phyloP scores from a whole-genome alignment of 2,797 vertebrate species.

The Acestrorhynchus altus region DNA sequence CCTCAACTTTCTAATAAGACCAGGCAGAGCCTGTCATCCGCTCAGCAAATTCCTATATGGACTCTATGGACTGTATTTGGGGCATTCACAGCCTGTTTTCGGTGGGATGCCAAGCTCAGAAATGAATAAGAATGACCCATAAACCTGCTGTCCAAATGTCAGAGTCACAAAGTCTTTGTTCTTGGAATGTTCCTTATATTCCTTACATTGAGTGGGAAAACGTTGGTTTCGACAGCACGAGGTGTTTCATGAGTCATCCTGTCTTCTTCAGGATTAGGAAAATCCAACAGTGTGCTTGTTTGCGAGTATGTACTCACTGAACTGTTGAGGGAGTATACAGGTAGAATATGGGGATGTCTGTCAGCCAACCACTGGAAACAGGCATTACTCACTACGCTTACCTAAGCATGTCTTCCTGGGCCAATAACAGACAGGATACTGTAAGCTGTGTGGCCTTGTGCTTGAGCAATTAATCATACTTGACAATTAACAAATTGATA shows the following conservation, averaged over 20 bases:
- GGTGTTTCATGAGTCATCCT: background rate
- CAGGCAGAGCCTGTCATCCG: slow-evolving; percentile 22
- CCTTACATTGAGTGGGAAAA: slow-evolving; percentile 27
- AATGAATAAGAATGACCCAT: slow-evolving; percentile 19
- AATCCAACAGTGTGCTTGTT: slow-evolving; percentile 11
- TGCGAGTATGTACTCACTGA: background rate
- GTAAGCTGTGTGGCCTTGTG: background rate
- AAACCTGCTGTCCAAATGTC: slow-evolving; percentile 16
- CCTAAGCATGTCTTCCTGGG: slow-evolving; percentile 11
- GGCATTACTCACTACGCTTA: background rate
- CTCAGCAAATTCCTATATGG: slow-evolving; percentile 34
- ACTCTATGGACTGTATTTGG: slow-evolving; percentile 44
- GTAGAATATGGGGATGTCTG: slow-evolving; percentile 3
- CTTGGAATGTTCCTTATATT: slow-evolving; percentile 36
- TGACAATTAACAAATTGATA: background rate
- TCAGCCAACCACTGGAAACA: slow-evolving; percentile 7
- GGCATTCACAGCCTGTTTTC: slow-evolving; percentile 16
- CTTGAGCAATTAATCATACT: slow-evolving; percentile 22
- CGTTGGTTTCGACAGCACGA: slow-evolving; percentile 6
- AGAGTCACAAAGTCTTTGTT: slow-evolving; percentile 27
- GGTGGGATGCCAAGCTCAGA: slow-evolving; percentile 22
- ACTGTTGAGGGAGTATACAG: background rate
- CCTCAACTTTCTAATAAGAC: slow-evolving; percentile 44
- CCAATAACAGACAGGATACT: background rate
- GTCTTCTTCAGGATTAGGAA: slow-evolving; percentile 8